These are phyloP conservation scores for Zootermopsis nevadensis DNA, from an alignment of 2,888 invertebrate genomes.

Conservation along the genomic window DNA sequence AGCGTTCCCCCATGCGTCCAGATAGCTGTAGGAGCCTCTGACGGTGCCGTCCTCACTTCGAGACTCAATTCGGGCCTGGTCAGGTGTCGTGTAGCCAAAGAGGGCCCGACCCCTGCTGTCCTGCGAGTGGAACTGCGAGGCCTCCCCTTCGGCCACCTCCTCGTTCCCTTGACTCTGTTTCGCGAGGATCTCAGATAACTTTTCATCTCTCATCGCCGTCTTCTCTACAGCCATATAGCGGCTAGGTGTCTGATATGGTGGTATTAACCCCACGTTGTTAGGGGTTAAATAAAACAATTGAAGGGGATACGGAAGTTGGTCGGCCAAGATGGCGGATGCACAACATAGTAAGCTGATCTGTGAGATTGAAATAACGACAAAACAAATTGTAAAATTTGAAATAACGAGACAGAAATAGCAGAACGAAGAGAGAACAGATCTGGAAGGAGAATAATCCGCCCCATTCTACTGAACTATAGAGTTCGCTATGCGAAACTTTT, in stretches of 20 bases:
- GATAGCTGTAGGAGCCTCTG: conserved; percentile 78
- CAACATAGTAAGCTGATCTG: conserved; percentile 1
- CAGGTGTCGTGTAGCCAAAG: conserved; percentile 79
- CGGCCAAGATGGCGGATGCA: not conserved
- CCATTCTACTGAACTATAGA: no score
- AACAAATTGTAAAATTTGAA: no score
- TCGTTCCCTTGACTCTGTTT: not conserved
- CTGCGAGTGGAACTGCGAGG: conserved; percentile 72
- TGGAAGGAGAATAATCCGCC: no score
- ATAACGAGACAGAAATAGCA: no score
- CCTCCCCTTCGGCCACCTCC: conserved; percentile 24
- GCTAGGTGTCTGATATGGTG: not conserved
- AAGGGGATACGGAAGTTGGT: conserved; percentile 37
- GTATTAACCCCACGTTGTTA: conserved; percentile 30
- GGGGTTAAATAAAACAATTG: conserved; percentile 46
- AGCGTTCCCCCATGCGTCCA: conserved; percentile 69
- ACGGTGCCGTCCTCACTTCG: conserved; percentile 75
- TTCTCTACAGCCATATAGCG: not conserved
- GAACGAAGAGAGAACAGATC: no score
- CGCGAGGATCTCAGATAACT: not conserved
- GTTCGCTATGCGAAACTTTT: no score
- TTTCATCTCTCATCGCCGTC: not conserved
- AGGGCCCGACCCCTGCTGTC: conserved; percentile 73
- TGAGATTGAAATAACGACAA: no score
- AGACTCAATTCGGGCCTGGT: conserved; percentile 79